Base-by-base conservation (phyloP, 2,888 invertebrate species). In the Corbicula japonica region DNA sequence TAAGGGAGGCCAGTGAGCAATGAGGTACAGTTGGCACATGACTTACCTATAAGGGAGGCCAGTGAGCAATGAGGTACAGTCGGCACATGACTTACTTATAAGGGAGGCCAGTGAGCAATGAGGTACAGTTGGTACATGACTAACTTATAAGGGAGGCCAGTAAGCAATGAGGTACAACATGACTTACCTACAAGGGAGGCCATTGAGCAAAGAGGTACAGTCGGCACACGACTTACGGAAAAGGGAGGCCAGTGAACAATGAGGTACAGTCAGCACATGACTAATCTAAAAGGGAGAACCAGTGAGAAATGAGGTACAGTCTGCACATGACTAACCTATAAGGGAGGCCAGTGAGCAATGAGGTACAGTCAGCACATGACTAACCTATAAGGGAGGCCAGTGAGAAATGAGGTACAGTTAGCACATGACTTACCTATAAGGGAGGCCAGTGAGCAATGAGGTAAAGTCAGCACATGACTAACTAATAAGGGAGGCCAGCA, bases 21-120 rank as follows among this genome's bases (percentile, higher is more conserved):
- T 66, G 26, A 91, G 85, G 23, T 85, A 76, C n/a, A n/a, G n/a
- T n/a, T n/a, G n/a, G n/a, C n/a, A n/a, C n/a, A n/a, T n/a, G n/a
- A n/a, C n/a, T 80, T 82, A 93, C 94, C 98, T 91, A 98, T 98
- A n/a, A 98, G 95, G 4, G 98, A 98, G 18, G 98, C 98, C 86
- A 98, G 94, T n/a, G 97, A 97, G 92, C 98, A 98, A 92, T 98
- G 98, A 10, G 98, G 98, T 83, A 98, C 97, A 26, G 98, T 98
- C 6, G 98, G 98, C 94, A 97, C 97, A 91, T 98, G 98, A 93
- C 97, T 97, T 34, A 98, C 96, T 86, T 96, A 94, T 48, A 98
- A 95, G 41, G 96, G 95, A 75, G 94, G 94, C 41, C 96, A 95
- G 91, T 96, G 86, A 6, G 76, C 69, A 34, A 80, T 66, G 26